These are phyloP conservation scores for Eurytoma californica DNA, from an alignment of 2,888 invertebrate genomes.

Conservation along the genomic window DNA sequence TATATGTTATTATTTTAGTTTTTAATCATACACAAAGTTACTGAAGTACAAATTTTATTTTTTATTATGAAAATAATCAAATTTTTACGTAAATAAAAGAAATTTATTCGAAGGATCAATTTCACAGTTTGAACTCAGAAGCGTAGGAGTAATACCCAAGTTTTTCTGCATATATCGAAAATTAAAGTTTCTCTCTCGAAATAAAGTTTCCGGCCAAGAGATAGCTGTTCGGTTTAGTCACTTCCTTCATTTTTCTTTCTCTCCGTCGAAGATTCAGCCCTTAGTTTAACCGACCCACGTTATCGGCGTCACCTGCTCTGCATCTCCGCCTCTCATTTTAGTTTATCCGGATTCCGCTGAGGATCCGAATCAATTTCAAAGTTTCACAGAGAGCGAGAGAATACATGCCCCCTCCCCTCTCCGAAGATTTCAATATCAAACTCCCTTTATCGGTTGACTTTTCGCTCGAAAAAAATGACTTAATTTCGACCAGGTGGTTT, in stretches of 20 bases:
- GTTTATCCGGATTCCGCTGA: neutral
- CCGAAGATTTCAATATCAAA: neutral
- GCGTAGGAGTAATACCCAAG: neutral
- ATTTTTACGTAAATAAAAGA: too few species aligned
- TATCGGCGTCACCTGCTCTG: neutral
- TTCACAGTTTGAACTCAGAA: neutral
- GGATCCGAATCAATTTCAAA: constrained; percentile 29
- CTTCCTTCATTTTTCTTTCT: constrained; percentile 43
- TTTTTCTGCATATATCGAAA: neutral
- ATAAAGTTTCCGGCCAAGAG: neutral
- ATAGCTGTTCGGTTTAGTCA: neutral
- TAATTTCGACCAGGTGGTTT: too few species aligned
- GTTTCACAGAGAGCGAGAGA: neutral
- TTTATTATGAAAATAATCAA: too few species aligned
- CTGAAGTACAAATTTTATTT: too few species aligned
- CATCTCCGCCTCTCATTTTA: neutral
- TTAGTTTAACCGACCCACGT: neutral
- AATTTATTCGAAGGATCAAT: too few species aligned
- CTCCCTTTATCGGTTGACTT: neutral
- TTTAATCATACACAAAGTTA: too few species aligned
- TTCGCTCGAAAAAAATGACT: neutral
- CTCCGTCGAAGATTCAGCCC: neutral
- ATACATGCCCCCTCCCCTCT: neutral
- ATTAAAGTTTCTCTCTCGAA: neutral
- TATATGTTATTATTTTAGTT: too few species aligned